Percentiles rank a stretch among this genome's conserved stretches.
phyloP scores from a whole-genome alignment of 1,140 invertebrate species.

The Seison nebaliae region DNA sequence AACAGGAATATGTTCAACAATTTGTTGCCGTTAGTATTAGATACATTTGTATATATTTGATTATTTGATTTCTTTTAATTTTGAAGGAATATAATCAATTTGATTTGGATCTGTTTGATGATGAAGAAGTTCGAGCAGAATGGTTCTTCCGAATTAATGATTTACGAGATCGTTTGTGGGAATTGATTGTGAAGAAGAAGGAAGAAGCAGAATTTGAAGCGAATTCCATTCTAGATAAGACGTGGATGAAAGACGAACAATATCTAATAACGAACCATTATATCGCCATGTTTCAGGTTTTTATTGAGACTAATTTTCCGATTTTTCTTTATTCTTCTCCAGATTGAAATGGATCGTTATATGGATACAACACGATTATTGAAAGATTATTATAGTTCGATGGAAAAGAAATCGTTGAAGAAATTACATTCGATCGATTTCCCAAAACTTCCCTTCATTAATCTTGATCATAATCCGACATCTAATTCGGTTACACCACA shows the following conservation, averaged over 20 bases:
- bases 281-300: slow-evolving; percentile 24
- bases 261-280: slow-evolving; percentile 26
- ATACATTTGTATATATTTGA: background rate
- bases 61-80: background rate
- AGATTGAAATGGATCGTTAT: slow-evolving; percentile 23
- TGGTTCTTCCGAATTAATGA: slow-evolving; percentile 27
- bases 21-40: slow-evolving; percentile 3
- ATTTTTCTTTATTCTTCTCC: background rate
- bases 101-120: slow-evolving; percentile 26
- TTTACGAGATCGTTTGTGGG: slow-evolving; percentile 25
- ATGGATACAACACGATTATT: slow-evolving; percentile 25
- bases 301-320: background rate
- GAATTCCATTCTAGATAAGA: slow-evolving; percentile 21
- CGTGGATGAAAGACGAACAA: slow-evolving; percentile 27
- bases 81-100: slow-evolving; percentile 25
- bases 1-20: slow-evolving; percentile 3
- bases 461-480: no score
- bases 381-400: slow-evolving; percentile 27
- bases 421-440: no score
- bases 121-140: slow-evolving; percentile 25
- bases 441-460: no score
- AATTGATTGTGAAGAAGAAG: slow-evolving; percentile 26
- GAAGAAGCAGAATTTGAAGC: slow-evolving; percentile 24
- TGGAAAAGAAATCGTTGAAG: no score
- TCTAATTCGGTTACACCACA: no score